A percentile compares a stretch with the other conserved stretches of the same genome.
phyloP scores from a whole-genome alignment of 2,797 vertebrate species.

The Coluber constrictor region DNA sequence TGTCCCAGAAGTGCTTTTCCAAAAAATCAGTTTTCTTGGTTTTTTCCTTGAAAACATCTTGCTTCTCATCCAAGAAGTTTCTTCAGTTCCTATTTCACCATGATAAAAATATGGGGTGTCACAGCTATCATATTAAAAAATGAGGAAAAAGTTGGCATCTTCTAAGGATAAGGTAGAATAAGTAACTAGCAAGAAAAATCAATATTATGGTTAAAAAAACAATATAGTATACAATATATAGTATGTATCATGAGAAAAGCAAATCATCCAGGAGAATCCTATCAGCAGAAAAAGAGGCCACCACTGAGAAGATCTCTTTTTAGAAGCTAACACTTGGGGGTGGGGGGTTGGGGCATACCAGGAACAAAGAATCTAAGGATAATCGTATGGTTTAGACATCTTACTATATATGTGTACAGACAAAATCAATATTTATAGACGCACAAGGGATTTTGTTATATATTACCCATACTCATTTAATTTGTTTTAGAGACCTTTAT shows the following conservation, averaged over 20 bases:
- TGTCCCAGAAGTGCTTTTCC: no score
- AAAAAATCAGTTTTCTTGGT: no score
- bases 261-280: neutral
- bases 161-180: neutral
- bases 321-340: neutral
- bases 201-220: neutral
- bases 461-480: neutral
- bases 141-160: neutral
- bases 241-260: neutral
- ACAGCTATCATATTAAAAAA: neutral
- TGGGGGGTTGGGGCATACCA: neutral
- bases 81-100: no score
- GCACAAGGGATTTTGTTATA: neutral
- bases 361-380: neutral
- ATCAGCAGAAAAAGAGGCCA: neutral
- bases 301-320: neutral
- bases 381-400: neutral
- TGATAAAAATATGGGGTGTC: neutral
- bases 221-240: neutral
- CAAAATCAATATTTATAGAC: neutral
- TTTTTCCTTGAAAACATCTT: no score
- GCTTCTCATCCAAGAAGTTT: no score
- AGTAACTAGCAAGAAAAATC: neutral
- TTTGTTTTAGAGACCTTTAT: neutral
- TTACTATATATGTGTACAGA: neutral